Evolutionary conservation across 2,888 invertebrate genomes (phyloP), one percentile per base, ranked within the genome.

Genomic region (Colostygia pectinataria): DNA sequence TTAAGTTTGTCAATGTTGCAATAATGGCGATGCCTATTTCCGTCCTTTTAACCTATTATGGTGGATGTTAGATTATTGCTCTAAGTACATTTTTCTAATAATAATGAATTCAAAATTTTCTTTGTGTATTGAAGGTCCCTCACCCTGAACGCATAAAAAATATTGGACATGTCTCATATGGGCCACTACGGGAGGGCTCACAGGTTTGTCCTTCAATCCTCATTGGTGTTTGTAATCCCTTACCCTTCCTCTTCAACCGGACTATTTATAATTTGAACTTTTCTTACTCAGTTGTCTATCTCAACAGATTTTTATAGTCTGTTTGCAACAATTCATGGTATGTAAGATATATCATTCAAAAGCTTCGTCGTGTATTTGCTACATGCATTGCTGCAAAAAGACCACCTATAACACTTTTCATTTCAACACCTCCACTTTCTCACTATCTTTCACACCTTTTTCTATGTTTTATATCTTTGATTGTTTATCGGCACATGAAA

Each of bases 111-210:
- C 82, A 72, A 80, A 78, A 83, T 83, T 85, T 76, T 91, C 85
- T 83, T 91, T 91, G 85, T 92, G 91, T 92, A 91, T 92, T 91
- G 83, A 92, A 92, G 92, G 92, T 92, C 85, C 91, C 92, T 85
- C 92, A 92, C 87, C 92, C 91, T 84, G 91, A 91, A 89, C 89
- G 91, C 88, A 85, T 90, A 74, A 90, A 86, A 90, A 91, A 91
- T 90, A 90, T 88, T 80, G 89, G 91, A 90, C 93, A 92, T 92
- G 92, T 93, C 90, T 90, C 91, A 91, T 92, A 92, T 92, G 92
- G 92, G 91, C 88, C 88, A 81, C 92, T 92, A 91, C 92, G 92
- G 91, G 93, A 93, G 87, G 92, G 91, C 89, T 92, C 92, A 71
- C 91, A 92, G 92, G 92, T 92, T 91, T 89, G 92, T 91, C 90